Base-by-base conservation (phyloP, 2,888 invertebrate species). In the Enchytraeus crypticus region DNA sequence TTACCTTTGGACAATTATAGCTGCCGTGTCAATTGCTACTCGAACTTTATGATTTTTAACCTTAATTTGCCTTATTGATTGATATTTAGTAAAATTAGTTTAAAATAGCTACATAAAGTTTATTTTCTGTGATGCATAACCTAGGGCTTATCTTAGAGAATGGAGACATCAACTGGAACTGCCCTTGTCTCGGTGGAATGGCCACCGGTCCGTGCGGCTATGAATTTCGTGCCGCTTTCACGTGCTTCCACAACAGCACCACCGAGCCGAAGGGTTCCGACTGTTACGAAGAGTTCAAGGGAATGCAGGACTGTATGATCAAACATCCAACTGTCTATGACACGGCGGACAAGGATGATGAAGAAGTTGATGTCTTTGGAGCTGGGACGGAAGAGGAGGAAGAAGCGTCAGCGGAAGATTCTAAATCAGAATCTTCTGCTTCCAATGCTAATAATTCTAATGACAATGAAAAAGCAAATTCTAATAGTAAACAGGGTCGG, bases 131-230 rank as follows among this genome's bases (percentile, higher is more conserved):
- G 34, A 21, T n/a, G n/a, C n/a, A 21, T 46, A 47, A 21, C n/a
- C 14, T 56, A 68, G 92, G 93, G 11, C 82, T 93, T 18, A 86
- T 95, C 68, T 81, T 89, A 61, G 83, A 88, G 0, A 88, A 87
- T 79, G 95, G 95, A 4, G 86, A 88, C 64, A 92, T 96, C 68
- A 96, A 96, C 81, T 96, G 95, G 95, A 88, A 88, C 76, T 96
- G 96, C 74, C 95, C 95, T 0, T 96, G 96, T 77, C 83, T 96
- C 38, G 95, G 95, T 18, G 92, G 92, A n/a, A 93, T 95, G 90
- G 91, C 93, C 4, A 90, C 91, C 0, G 95, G 96, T 0, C 95
- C 96, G 0, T 96, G 96, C 78, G 95, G 92, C 1, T 84, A 88
- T 47, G 88, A 92, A 78, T 96, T 96, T 80, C 83, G 95, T 47